Percentiles rank a stretch among this genome's conserved stretches.
Conservation (phyloP, 2,888 invertebrate species). For the Chymomyza amoena region DNA sequence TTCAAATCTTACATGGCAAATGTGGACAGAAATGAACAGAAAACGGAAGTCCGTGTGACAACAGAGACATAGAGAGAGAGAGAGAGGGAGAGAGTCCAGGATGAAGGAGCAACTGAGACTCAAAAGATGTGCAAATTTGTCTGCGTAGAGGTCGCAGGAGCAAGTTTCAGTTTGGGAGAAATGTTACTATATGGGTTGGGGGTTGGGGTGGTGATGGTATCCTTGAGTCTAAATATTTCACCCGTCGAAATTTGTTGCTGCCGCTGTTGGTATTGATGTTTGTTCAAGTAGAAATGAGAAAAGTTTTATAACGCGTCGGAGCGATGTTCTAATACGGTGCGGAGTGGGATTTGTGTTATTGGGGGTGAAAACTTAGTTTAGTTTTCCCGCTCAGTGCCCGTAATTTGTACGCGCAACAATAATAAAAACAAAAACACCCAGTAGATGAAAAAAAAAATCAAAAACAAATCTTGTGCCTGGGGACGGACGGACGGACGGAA, state of each 20-base stretch:
- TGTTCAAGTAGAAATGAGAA: slow-evolving; percentile 71
- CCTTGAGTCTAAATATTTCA: slow-evolving; percentile 34
- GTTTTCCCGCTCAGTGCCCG: slow-evolving; percentile 55
- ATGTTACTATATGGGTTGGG: slow-evolving; percentile 10
- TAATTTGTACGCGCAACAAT: slow-evolving; percentile 21
- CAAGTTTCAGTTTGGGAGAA: slow-evolving; percentile 63
- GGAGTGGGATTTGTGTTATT: neutral
- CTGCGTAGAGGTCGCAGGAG: slow-evolving; percentile 38
- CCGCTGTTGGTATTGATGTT: slow-evolving; percentile 62
- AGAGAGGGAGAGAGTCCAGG: slow-evolving; percentile 13
- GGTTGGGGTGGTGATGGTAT: slow-evolving; percentile 36
- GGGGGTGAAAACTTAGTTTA: slow-evolving; percentile 50
- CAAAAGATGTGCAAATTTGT: slow-evolving; percentile 68
- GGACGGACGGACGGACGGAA: slow-evolving; percentile 19
- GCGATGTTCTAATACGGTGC: neutral
- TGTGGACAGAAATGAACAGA: slow-evolving; percentile 71
- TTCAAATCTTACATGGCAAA: slow-evolving; percentile 56
- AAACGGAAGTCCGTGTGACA: slow-evolving; percentile 68
- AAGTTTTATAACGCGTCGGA: slow-evolving; percentile 52
- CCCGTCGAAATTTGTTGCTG: slow-evolving; percentile 27
- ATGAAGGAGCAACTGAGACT: slow-evolving; percentile 36
- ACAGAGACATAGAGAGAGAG: slow-evolving; percentile 31
- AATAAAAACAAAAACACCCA: neutral
- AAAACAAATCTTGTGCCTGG: slow-evolving; percentile 4
- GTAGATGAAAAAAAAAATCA: neutral